These are phyloP conservation scores for Trematomus bernacchii DNA, from an alignment of 2,797 vertebrate species.

Conservation along the genomic window DNA sequence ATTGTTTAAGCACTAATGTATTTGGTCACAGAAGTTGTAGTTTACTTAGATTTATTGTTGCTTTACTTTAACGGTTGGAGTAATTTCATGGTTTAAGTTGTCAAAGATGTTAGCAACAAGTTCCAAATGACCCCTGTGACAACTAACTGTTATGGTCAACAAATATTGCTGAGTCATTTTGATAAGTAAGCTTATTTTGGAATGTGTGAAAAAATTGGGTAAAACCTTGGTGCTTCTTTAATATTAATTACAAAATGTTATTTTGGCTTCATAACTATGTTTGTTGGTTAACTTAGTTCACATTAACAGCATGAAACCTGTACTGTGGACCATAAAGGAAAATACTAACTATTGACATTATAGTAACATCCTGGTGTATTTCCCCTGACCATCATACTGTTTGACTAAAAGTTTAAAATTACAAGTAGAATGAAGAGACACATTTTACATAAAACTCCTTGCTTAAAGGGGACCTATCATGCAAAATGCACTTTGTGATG, in stretches of 20 bases:
- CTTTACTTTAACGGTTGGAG: neutral
- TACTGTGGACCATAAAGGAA: neutral
- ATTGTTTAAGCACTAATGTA: too few relatives aligned
- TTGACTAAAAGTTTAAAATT: neutral
- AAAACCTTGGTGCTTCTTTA: too few relatives aligned
- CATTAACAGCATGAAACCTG: neutral
- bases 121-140: constrained; percentile 7
- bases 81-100: neutral
- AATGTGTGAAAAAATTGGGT: neutral
- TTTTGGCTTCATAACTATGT: neutral
- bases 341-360: neutral
- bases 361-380: neutral
- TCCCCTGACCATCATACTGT: neutral
- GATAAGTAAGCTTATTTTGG: neutral
- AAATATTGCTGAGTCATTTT: constrained; percentile 1
- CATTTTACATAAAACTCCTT: neutral
- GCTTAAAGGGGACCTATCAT: too few relatives aligned
- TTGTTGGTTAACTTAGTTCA: neutral
- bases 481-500: too few relatives aligned
- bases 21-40: neutral
- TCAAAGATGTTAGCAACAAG: constrained; percentile 15
- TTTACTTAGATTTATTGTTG: constrained; percentile 10
- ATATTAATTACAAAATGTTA: neutral
- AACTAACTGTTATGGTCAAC: neutral
- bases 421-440: neutral